Percentiles rank a stretch among this genome's conserved stretches.
phyloP scores from a whole-genome alignment of 2,113 vertebrate genomes.

The Brachionichthys hirsutus region DNA sequence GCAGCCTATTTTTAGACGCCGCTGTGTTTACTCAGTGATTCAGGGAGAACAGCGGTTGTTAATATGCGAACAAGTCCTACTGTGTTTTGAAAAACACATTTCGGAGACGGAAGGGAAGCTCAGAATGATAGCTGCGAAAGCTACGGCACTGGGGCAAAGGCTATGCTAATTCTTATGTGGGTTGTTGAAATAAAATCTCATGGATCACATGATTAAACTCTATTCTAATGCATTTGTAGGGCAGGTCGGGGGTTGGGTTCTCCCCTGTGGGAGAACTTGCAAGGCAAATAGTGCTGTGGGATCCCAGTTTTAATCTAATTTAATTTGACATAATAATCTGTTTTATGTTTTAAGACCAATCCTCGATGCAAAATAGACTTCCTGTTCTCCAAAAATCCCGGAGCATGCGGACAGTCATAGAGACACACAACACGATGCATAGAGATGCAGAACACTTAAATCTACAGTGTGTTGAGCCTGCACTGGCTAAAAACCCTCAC shows the following conservation, averaged over 20 bases:
- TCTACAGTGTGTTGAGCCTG: not conserved
- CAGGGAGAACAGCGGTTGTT: slow-evolving; percentile 2
- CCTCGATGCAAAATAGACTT: slow-evolving; percentile 16
- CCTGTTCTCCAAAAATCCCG: slow-evolving; percentile 19
- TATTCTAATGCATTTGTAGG: slow-evolving; percentile 32
- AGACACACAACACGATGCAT: slow-evolving; percentile 7
- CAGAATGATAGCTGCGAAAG: not conserved
- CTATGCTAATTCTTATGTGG: slow-evolving; percentile 1
- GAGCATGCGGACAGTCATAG: slow-evolving; percentile 13
- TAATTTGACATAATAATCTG: slow-evolving; percentile 53
- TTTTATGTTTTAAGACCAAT: slow-evolving; percentile 48
- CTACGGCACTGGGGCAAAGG: not conserved
- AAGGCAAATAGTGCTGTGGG: slow-evolving; percentile 20
- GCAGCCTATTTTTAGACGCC: slow-evolving; percentile 2
- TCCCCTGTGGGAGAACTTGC: slow-evolving; percentile 24
- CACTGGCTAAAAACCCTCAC: not conserved
- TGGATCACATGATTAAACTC: slow-evolving; percentile 8
- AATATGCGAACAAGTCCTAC: not conserved
- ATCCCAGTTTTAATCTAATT: slow-evolving; percentile 51
- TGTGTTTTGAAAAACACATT: slow-evolving; percentile 18
- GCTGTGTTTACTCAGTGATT: not conserved
- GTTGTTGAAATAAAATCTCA: not conserved
- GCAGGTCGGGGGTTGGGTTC: slow-evolving; percentile 42
- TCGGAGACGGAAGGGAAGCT: not conserved
- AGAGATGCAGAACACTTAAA: not conserved